Conservation (phyloP, 2,797 vertebrate genomes). For the Buceros bicornis region DNA sequence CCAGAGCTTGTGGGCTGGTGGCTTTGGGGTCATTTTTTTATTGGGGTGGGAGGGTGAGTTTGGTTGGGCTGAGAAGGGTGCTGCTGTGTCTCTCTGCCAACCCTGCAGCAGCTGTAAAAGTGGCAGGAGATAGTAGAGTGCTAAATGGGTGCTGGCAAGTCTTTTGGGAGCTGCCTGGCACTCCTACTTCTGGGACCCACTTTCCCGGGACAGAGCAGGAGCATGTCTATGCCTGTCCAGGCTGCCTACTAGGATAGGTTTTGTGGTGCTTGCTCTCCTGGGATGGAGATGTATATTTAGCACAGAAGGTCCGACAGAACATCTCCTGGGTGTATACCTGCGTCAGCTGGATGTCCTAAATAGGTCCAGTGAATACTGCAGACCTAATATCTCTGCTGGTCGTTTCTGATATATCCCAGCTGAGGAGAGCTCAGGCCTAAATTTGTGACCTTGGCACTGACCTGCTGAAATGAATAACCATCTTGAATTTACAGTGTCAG, state of each 20-base stretch:
- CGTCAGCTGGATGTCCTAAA: background rate
- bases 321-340: background rate
- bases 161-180: background rate
- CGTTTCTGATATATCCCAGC: background rate
- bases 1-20: background rate
- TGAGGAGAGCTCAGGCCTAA: background rate
- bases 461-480: background rate
- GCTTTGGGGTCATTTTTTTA: background rate
- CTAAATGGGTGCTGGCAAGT: fast-evolving
- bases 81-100: background rate
- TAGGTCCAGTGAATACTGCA: background rate
- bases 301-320: background rate
- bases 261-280: background rate
- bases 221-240: background rate
- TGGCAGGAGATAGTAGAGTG: background rate
- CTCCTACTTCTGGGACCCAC: background rate
- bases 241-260: background rate
- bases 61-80: background rate
- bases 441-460: background rate
- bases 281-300: background rate
- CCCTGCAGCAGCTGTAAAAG: background rate
- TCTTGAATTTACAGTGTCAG: background rate
- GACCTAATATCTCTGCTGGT: background rate
- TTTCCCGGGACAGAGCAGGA: background rate
- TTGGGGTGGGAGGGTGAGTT: background rate